Percentiles rank a stretch among this genome's conserved stretches.
Evolutionary conservation across 2,797 vertebrate species (phyloP).

Genomic region (Huso huso): DNA sequence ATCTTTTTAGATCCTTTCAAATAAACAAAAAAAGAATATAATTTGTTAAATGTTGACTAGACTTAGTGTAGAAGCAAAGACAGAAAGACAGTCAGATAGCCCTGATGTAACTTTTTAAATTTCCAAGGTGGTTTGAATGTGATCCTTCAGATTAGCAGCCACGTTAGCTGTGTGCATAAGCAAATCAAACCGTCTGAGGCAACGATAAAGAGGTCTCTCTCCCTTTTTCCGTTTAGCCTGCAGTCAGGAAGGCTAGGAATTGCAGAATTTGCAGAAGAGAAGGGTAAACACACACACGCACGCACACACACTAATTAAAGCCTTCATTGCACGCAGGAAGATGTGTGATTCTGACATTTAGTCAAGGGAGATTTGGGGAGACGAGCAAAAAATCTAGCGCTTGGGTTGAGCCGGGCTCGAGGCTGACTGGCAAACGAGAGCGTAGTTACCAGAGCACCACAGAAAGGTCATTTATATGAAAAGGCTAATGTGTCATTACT

Average conservation of each 20-base stretch:
- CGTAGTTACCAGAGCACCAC: conserved; percentile 54
- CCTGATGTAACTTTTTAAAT: no score
- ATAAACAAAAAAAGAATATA: no score
- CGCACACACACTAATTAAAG: conserved; percentile 79
- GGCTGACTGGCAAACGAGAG: conserved; percentile 85
- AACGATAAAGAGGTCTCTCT: conserved; percentile 4
- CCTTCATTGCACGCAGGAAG: conserved; percentile 74
- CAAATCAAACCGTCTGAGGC: conserved; percentile 1
- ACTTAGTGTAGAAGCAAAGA: no score
- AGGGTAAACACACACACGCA: conserved; percentile 46
- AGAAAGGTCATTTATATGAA: conserved; percentile 85
- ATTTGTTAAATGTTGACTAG: no score
- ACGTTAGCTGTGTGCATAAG: neutral
- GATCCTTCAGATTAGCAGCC: neutral
- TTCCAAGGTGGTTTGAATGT: no score
- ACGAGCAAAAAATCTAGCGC: conserved; percentile 84
- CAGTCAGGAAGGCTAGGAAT: neutral
- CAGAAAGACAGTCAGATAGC: no score
- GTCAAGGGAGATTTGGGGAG: conserved; percentile 93
- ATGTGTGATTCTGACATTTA: conserved; percentile 95
- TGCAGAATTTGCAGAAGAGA: conserved; percentile 26
- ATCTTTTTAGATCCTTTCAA: no score
- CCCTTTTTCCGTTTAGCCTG: neutral
- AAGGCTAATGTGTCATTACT: conserved; percentile 76
- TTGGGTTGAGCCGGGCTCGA: conserved; percentile 58